These are phyloP conservation scores for Pygoscelis antarcticus DNA, from an alignment of 2,113 vertebrate species.

Conservation along the genomic window DNA sequence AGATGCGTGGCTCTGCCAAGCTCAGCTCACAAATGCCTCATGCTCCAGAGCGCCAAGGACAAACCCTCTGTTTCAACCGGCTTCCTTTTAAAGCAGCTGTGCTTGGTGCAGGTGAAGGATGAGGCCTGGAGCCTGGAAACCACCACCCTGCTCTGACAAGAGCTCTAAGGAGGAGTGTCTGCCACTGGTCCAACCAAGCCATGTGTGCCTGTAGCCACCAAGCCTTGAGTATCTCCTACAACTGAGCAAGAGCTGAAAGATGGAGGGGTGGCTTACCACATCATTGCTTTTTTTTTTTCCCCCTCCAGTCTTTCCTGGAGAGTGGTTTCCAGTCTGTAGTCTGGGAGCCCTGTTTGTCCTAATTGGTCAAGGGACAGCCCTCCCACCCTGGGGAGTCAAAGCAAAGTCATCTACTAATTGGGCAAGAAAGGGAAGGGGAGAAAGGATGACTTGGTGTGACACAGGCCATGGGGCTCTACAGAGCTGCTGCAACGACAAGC, in stretches of 20 bases:
- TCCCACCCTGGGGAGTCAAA: background rate
- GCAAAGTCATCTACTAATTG: background rate
- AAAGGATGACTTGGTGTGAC: background rate
- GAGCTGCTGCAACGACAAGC: background rate
- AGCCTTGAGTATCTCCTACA: background rate
- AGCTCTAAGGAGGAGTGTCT: background rate
- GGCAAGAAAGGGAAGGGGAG: background rate
- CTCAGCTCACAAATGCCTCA: fast-evolving
- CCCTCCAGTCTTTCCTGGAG: background rate
- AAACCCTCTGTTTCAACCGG: background rate
- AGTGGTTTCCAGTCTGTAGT: background rate
- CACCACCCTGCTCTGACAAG: background rate
- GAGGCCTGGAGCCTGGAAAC: background rate
- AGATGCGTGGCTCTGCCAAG: background rate
- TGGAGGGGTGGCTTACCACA: background rate
- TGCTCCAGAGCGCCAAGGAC: background rate
- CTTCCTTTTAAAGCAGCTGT: background rate
- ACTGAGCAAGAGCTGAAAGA: background rate
- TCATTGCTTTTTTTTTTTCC: background rate
- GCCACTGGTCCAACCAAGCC: background rate
- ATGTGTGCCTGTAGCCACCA: background rate
- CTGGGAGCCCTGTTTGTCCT: background rate
- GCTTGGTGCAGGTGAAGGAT: background rate
- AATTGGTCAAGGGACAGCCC: background rate
- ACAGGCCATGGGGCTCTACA: background rate